Conservation (phyloP, 2,797 vertebrate genomes). For the Poecilia picta region DNA sequence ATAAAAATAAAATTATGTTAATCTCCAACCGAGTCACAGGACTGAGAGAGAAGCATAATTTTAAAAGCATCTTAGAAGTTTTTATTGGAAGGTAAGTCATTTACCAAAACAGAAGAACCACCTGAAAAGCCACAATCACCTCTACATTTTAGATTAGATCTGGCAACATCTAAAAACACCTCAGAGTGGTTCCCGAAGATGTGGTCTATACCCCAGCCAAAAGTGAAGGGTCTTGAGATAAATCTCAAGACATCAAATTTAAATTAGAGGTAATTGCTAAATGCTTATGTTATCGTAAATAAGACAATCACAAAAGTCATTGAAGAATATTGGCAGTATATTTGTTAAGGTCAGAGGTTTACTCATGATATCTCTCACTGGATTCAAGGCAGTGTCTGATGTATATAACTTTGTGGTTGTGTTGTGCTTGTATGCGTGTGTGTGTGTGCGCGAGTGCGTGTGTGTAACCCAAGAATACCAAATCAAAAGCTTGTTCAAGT, state of each 20-base stretch:
- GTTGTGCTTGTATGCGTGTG: too few relatives aligned
- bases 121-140: too few relatives aligned
- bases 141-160: too few relatives aligned
- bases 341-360: not conserved
- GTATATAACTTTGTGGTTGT: too few relatives aligned
- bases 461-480: not conserved
- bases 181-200: too few relatives aligned
- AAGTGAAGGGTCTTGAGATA: not conserved
- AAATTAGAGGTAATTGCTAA: not conserved
- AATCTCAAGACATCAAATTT: not conserved
- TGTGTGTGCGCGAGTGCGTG: not conserved
- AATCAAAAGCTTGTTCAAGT: conserved; percentile 34
- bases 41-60: not conserved
- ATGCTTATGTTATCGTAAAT: not conserved
- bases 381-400: not conserved
- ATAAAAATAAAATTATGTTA: not conserved
- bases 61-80: too few relatives aligned
- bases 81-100: too few relatives aligned
- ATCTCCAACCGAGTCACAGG: not conserved
- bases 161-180: too few relatives aligned
- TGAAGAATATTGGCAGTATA: not conserved
- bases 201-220: not conserved
- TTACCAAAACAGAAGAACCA: too few relatives aligned
- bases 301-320: not conserved
- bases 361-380: not conserved